Evolutionary conservation across 30 jellyfish, hydroid and myxozoan species (phyloP), one percentile per base, ranked within the genome.

Genomic region (Cassiopea andromeda): DNA sequence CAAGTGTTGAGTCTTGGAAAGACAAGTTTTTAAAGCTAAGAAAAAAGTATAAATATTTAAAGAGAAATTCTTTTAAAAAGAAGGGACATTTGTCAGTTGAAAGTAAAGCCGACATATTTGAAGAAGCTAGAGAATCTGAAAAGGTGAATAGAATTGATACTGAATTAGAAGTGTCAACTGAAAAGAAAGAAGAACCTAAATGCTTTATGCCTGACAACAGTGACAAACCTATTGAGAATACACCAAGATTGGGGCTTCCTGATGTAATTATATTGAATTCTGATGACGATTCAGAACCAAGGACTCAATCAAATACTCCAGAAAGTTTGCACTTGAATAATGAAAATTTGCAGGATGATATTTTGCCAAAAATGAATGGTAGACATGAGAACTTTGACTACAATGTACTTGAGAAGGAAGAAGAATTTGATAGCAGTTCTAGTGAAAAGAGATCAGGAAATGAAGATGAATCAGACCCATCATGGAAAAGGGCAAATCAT

Each of bases 401-500:
- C 14, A 14, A 13, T 61, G 19, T 8, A 27, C 73, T 3, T 1
- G 43, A 4, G 19, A 61, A 17, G 19, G 73, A 61, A 61, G 27
- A 3, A 14, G 19, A 61, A 61, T 6, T 61, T 13, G 73, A 61
- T 61, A 61, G 4, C 10, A 61, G 14, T 17, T 6, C 3, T 61
- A 61, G 19, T 14, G 19, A 61, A 61, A 14, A 13, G 43, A 14
- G 73, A 61, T 3, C 19, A 8, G 73, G 19, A 8, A 61, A 17
- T 14, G 73, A 14, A 14, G 73, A 61, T 13, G 43, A 61, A 15
- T 7, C 54, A 19, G 19, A 45, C 44, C 90, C 82, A 8, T 44
- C 82, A 2, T 81, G 90, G 90, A 81, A 66, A 44, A 68, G 82
- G 5, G 86, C 86, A 48, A 60, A 38, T 69, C 58, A 78, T 14